Conservation (phyloP, 2,113 vertebrate genomes). For the Leucopsar rothschildi region DNA sequence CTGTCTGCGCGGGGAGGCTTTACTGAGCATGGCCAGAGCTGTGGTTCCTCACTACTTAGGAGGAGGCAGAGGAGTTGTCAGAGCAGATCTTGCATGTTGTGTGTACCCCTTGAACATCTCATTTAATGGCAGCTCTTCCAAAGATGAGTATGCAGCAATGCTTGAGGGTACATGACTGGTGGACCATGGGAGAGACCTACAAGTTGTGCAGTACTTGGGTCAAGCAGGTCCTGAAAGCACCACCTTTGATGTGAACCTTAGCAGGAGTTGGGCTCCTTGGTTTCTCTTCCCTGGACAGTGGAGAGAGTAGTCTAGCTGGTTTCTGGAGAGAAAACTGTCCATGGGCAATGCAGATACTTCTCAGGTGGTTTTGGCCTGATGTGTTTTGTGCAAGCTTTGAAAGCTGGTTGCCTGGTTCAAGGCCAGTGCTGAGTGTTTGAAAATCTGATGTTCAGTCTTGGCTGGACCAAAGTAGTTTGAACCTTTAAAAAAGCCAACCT, state of each 20-base stretch:
- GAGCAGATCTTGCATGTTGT: background rate
- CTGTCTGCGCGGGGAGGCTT: rapidly evolving
- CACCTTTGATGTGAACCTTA: background rate
- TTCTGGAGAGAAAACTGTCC: background rate
- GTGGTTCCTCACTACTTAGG: background rate
- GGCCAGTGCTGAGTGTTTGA: background rate
- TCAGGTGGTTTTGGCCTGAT: background rate
- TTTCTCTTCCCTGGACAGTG: background rate
- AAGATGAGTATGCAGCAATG: rapidly evolving
- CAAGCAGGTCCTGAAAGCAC: background rate
- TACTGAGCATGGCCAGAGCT: rapidly evolving
- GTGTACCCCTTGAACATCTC: background rate
- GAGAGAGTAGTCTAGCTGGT: background rate
- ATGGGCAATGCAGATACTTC: background rate
- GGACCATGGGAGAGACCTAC: background rate
- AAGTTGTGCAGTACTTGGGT: background rate
- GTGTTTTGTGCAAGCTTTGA: background rate
- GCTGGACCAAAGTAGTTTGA: background rate
- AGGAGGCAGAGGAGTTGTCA: background rate
- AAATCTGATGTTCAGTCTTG: background rate
- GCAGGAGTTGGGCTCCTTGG: background rate
- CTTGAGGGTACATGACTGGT: background rate
- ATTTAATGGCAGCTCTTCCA: background rate
- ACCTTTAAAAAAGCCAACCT: background rate
- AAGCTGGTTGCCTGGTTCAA: background rate